Evolutionary conservation across 2,888 invertebrate genomes (phyloP).

Genomic region (Trichopria drosophilae): DNA sequence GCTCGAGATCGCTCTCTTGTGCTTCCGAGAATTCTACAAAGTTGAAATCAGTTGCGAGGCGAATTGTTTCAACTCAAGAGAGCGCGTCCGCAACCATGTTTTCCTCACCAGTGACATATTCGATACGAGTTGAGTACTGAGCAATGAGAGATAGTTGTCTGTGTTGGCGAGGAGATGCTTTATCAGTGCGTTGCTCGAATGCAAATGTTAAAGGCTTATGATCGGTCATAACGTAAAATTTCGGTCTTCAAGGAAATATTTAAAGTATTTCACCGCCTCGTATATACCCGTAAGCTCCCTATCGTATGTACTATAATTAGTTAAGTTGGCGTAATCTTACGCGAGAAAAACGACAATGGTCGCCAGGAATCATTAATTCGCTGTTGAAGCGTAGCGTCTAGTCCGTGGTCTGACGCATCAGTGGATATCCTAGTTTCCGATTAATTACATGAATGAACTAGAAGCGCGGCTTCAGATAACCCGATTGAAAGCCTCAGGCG

Average conservation of each 20-base stretch:
- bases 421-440: background rate
- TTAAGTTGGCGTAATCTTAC: background rate
- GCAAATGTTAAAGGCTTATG: background rate
- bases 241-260: background rate
- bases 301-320: background rate
- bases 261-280: conserved; percentile 1
- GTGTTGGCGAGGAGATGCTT: background rate
- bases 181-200: background rate
- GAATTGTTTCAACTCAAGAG: conserved; percentile 7
- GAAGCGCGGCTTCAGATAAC: background rate
- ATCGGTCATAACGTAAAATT: background rate
- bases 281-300: background rate
- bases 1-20: too few relatives aligned
- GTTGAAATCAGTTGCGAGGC: too few relatives aligned
- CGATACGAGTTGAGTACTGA: conserved; percentile 5
- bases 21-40: too few relatives aligned
- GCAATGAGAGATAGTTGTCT: too few relatives aligned
- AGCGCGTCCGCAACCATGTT: conserved; percentile 16
- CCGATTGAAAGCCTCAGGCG: background rate
- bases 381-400: background rate
- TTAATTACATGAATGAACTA: background rate
- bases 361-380: background rate
- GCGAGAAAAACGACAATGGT: background rate
- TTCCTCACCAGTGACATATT: background rate
- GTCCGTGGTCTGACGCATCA: background rate